These are phyloP conservation scores for Pectinophora gossypiella DNA, from an alignment of 1,140 invertebrate genomes.

Conservation along the genomic window DNA sequence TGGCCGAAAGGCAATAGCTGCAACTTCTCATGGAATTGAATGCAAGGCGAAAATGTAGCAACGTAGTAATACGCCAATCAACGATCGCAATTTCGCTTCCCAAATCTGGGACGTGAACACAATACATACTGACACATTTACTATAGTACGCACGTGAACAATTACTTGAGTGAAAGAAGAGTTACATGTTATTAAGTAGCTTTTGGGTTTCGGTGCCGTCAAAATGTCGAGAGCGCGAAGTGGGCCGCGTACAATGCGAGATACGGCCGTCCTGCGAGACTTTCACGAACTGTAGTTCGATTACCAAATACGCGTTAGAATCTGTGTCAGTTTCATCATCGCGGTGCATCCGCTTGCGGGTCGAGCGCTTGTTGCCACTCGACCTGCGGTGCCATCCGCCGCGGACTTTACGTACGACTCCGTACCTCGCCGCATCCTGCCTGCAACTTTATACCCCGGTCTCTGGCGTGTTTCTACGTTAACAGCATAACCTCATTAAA, in stretches of 20 bases:
- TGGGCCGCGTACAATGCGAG: constrained; percentile 59
- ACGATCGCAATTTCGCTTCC: constrained; percentile 55
- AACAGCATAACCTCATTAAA: not conserved
- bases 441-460: not conserved
- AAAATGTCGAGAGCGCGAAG: constrained; percentile 54
- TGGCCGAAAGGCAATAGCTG: constrained; percentile 54
- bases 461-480: not conserved
- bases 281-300: constrained; percentile 70
- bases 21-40: constrained; percentile 65
- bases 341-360: constrained; percentile 43
- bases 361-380: not conserved
- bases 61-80: constrained; percentile 56
- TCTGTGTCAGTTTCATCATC: constrained; percentile 73
- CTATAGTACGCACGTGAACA: constrained; percentile 41
- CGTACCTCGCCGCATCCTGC: not conserved
- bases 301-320: constrained; percentile 73
- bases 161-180: constrained; percentile 37
- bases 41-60: constrained; percentile 65
- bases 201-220: constrained; percentile 65
- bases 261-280: constrained; percentile 61
- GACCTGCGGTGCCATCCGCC: too few species aligned
- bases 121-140: constrained; percentile 21
- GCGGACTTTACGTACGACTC: not conserved
- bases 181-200: constrained; percentile 36
- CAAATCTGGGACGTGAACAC: constrained; percentile 55